Base-by-base conservation (phyloP, 1,140 invertebrate genomes). In the Parasteatoda tepidariorum region DNA sequence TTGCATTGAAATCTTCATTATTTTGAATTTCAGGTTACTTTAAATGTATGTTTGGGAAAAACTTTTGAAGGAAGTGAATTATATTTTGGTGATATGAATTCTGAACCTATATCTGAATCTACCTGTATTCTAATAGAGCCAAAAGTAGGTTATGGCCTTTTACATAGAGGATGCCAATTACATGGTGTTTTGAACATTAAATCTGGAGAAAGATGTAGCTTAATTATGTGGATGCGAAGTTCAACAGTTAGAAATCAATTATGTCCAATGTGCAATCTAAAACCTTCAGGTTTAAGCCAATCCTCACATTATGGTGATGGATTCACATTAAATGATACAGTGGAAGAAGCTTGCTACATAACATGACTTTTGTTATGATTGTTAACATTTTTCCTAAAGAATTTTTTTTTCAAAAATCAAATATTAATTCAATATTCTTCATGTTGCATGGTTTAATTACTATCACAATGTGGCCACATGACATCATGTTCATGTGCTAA, bases 191-290 rank as follows among this genome's bases (percentile, higher is more conserved):
- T 87, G n/a, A 87, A 88, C 0, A 87, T 91, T 31, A 67, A 74
- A 6, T 68, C 83, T 26, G 90, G 90, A 6, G 87, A 88, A 41
- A 84, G 90, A 67, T 87, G 88, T 79, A 91, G 90, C 84, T 64
- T 91, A 9, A 89, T 91, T 59, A 85, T 90, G 0, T 91, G 90
- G 90, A 87, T 90, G 88, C 86, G 90, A 59, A 86, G 89, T 13
- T 90, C 90, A 3, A 59, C 31, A 55, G 84, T 90, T 11, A 84
- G 90, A 11, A 90, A 90, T 84, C n/a, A 85, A n/a, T 4, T 82
- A 6, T 90, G 90, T 85, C 89, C 90, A 22, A 90, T 90, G 89
- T 90, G 90, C 86, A 84, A 87, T 24, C 55, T 82, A 48, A 86
- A 68, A 75, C 90, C 90, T 6, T 68, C 86, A 38, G 22, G 22